Evolutionary conservation across 2,888 invertebrate genomes (phyloP).

Genomic region (Mayetiola destructor): DNA sequence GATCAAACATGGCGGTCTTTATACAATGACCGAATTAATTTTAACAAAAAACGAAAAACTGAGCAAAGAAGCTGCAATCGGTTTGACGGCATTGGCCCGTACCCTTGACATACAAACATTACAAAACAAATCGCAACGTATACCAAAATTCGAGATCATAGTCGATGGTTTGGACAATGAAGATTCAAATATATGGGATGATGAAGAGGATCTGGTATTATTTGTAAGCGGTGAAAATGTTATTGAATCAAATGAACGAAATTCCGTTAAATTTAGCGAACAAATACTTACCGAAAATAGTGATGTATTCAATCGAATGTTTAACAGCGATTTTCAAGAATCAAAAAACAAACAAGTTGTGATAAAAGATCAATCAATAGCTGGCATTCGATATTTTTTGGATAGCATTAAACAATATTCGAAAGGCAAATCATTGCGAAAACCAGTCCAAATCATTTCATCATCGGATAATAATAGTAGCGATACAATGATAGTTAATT

Average conservation of each 20-base stretch:
- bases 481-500: not conserved
- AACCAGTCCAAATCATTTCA: slow-evolving; percentile 21
- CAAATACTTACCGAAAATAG: slow-evolving; percentile 30
- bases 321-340: slow-evolving; percentile 33
- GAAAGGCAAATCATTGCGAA: slow-evolving; percentile 21
- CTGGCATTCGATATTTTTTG: slow-evolving; percentile 31
- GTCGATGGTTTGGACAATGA: not conserved
- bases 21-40: slow-evolving; percentile 27
- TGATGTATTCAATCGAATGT: slow-evolving; percentile 35
- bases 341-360: slow-evolving; percentile 32
- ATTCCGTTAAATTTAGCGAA: slow-evolving; percentile 27
- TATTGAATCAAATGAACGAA: slow-evolving; percentile 4
- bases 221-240: slow-evolving; percentile 1
- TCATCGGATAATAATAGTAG: not conserved
- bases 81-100: slow-evolving; percentile 29
- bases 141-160: slow-evolving; percentile 4
- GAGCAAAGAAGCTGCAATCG: slow-evolving; percentile 30
- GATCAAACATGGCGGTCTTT: slow-evolving; percentile 30
- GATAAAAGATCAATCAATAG: slow-evolving; percentile 28
- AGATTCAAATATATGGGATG: not conserved
- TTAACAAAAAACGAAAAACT: slow-evolving; percentile 27
- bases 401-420: slow-evolving; percentile 28
- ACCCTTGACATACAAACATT: slow-evolving; percentile 28
- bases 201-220: not conserved
- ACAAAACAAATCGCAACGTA: slow-evolving; percentile 16